Evolutionary conservation across 1,140 invertebrate genomes (phyloP).

Genomic region (Cydia pomonella): DNA sequence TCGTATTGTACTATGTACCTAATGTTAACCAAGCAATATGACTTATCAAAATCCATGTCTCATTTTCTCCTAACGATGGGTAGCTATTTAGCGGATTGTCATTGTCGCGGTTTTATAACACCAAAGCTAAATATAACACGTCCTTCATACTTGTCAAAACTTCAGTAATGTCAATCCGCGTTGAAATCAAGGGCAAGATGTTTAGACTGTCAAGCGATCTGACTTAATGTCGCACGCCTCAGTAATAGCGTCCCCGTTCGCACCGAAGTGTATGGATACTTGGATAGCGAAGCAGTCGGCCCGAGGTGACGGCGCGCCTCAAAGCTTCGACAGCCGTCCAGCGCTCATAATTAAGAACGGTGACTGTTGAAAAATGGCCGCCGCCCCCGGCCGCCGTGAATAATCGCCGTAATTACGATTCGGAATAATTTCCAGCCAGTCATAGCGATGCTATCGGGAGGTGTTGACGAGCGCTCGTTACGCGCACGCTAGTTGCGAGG

Average conservation of each 20-base stretch:
- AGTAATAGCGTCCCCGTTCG: conserved; percentile 44
- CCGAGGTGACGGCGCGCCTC: conserved; percentile 77
- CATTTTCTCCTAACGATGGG: too few species aligned
- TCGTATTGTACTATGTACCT: too few species aligned
- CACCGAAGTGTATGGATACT: conserved; percentile 49
- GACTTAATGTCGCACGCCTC: conserved; percentile 41
- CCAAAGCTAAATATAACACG: too few species aligned
- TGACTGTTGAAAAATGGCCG: conserved; percentile 81
- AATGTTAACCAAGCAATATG: too few species aligned
- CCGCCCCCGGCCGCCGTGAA: conserved; percentile 80
- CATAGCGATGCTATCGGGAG: conserved; percentile 79
- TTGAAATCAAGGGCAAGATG: too few species aligned
- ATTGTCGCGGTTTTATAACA: too few species aligned
- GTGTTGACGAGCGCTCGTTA: conserved; percentile 78
- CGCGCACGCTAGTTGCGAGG: conserved; percentile 65
- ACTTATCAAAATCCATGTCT: too few species aligned
- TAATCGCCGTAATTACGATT: conserved; percentile 81
- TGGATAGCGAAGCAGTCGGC: conserved; percentile 62
- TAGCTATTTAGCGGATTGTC: too few species aligned
- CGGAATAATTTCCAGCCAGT: conserved; percentile 80
- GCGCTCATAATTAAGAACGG: conserved; percentile 79
- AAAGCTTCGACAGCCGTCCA: conserved; percentile 79
- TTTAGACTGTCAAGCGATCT: too few species aligned
- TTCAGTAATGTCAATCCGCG: too few species aligned
- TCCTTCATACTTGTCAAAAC: too few species aligned